Base-by-base conservation (phyloP, 2,797 vertebrate genomes). In the Cynopterus sphinx region DNA sequence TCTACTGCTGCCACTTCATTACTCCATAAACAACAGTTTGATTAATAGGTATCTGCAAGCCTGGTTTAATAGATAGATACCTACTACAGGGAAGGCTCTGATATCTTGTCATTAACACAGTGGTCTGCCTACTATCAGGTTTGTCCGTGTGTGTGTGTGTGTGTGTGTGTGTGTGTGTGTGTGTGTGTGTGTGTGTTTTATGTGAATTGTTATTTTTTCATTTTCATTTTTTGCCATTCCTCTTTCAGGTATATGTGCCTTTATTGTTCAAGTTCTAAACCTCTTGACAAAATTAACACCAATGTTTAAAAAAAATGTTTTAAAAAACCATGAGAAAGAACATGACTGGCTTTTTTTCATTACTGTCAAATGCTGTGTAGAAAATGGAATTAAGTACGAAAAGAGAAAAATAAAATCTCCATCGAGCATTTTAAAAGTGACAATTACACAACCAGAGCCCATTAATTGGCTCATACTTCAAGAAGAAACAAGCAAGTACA, bases 381-480 rank as follows among this genome's bases (percentile, higher is more conserved):
- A 97, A 98, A 98, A 98, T 65, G 88, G 87, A 98, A 96, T 96
- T 98, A 98, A 97, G 36, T 88, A 96, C 95, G n/a, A 97, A 96
- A 97, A 96, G 51, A 43, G 71, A 97, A 96, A 98, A 97, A 96
- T 94, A 75, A 15, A 96, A 85, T 70, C 94, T 97, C 91, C 59
- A 70, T 0, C 5, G 22, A 98, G 95, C 91, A 97, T 94, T 88
- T 98, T 94, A 94, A 97, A 98, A 98, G 95, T 98, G 98, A 98
- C 98, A 98, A 97, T 98, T 98, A 98, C 96, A 98, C 82, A 98
- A 97, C 78, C 97, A 94, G 91, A 94, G 95, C 83, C 97, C 97
- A 96, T 96, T 98, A 98, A 98, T 96, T 98, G 98, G 96, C 95
- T 98, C 89, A 67, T 67, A 90, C 81, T 96, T 98, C 83, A 24